These are phyloP conservation scores for Phrynocephalus forsythii DNA, from an alignment of 2,797 vertebrate species.

Conservation along the genomic window DNA sequence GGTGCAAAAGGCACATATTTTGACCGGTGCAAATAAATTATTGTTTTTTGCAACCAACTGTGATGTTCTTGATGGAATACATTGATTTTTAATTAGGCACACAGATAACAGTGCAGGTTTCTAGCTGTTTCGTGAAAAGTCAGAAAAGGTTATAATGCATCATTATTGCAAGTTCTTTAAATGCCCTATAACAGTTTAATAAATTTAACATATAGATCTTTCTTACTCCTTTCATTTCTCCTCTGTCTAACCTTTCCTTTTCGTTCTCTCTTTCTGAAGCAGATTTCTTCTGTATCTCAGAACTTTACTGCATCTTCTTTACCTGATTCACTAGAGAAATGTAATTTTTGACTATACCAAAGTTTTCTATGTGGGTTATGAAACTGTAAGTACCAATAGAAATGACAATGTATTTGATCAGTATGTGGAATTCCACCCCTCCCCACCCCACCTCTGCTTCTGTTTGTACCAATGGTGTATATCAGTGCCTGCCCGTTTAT, in stretches of 20 bases:
- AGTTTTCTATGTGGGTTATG: slow-evolving; percentile 77
- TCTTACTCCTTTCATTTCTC: slow-evolving; percentile 60
- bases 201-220: slow-evolving; percentile 20
- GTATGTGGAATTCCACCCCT: background rate
- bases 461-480: background rate
- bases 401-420: slow-evolving; percentile 60
- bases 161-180: background rate
- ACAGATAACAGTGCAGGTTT: background rate
- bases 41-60: background rate
- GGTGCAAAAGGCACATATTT: background rate
- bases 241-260: slow-evolving; percentile 71
- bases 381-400: slow-evolving; percentile 80
- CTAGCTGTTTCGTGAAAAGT: slow-evolving; percentile 7
- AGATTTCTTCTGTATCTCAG: slow-evolving; percentile 80
- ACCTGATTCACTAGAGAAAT: slow-evolving; percentile 78
- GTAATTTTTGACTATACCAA: slow-evolving; percentile 81
- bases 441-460: background rate
- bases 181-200: slow-evolving; percentile 4
- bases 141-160: slow-evolving; percentile 12
- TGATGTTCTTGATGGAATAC: background rate
- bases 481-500: no score
- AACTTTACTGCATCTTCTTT: slow-evolving; percentile 82
- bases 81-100: background rate
- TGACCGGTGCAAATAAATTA: background rate
- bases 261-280: slow-evolving; percentile 79